These are phyloP conservation scores for Brachyhypopomus occidentalis DNA, from an alignment of 2,113 vertebrate species.

Conservation along the genomic window DNA sequence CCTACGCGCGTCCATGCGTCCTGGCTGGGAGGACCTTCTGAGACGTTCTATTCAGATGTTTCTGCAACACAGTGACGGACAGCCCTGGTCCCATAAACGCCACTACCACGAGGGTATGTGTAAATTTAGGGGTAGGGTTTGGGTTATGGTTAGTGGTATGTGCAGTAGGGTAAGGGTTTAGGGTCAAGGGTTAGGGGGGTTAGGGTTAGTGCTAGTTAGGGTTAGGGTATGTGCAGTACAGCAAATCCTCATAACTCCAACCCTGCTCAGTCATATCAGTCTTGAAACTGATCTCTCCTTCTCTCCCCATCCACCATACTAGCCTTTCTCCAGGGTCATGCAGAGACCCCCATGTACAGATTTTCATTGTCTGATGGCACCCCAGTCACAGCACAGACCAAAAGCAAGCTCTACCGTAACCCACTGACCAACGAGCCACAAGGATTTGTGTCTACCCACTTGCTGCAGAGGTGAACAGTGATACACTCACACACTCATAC, in stretches of 20 bases:
- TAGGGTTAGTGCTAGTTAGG: no score
- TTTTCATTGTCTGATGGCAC: constrained; percentile 96
- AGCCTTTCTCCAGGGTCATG: constrained; percentile 90
- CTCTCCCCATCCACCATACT: constrained; percentile 41
- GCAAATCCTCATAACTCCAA: not conserved
- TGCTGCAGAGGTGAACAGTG: constrained; percentile 88
- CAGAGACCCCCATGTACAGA: constrained; percentile 91
- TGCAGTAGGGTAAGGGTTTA: no score
- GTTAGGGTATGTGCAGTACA: constrained; percentile 73
- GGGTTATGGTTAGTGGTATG: no score
- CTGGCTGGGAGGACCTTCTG: constrained; percentile 93
- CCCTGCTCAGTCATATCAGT: not conserved
- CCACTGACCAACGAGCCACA: constrained; percentile 87
- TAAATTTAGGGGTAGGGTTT: no score
- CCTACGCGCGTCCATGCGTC: constrained; percentile 90
- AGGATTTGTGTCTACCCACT: constrained; percentile 93
- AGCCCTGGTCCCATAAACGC: constrained; percentile 92
- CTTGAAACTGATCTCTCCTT: not conserved
- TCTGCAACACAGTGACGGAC: constrained; percentile 90
- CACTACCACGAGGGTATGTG: constrained; percentile 92
- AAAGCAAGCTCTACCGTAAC: constrained; percentile 90
- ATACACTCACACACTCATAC: not conserved
- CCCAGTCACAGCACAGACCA: constrained; percentile 91
- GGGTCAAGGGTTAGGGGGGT: no score
- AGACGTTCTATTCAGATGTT: constrained; percentile 95